Percentiles rank a stretch among this genome's conserved stretches.
These are phyloP conservation scores for Caenorhabditis latens DNA, from an alignment of 1,140 invertebrate genomes.

Conservation along the genomic window DNA sequence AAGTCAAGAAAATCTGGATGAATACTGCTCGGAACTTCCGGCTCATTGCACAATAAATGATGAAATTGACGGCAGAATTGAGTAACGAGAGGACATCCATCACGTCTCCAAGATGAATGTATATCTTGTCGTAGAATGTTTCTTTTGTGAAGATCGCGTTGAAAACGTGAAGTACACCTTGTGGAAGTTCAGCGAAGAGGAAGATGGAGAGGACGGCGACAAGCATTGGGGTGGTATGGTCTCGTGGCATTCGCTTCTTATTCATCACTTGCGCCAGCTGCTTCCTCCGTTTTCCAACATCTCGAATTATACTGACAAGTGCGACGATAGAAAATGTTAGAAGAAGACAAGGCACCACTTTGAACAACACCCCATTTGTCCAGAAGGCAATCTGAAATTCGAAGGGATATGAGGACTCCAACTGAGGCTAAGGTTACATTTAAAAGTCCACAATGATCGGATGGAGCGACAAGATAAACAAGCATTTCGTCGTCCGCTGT, in stretches of 20 bases:
- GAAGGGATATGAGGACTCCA: background rate
- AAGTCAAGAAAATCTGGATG: conserved; percentile 74
- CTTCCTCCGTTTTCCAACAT: conserved; percentile 78
- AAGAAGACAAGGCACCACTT: conserved; percentile 79
- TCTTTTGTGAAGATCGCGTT: conserved; percentile 77
- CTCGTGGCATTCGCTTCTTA: conserved; percentile 75
- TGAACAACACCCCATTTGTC: conserved; percentile 78
- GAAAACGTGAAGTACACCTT: conserved; percentile 80
- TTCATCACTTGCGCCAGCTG: conserved; percentile 78
- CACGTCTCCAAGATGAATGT: conserved; percentile 84
- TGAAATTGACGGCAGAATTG: conserved; percentile 92
- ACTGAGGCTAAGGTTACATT: conserved; percentile 13
- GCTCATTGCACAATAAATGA: conserved; percentile 94
- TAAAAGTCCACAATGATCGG: conserved; percentile 52
- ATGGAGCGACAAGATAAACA: conserved; percentile 48
- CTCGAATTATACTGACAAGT: conserved; percentile 78
- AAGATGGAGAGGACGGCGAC: conserved; percentile 89
- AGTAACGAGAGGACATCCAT: conserved; percentile 92
- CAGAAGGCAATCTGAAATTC: conserved; percentile 73
- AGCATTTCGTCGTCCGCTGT: conserved; percentile 17
- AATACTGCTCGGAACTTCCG: conserved; percentile 89
- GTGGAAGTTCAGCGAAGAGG: conserved; percentile 87
- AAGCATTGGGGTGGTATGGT: conserved; percentile 87
- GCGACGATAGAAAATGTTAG: conserved; percentile 79
- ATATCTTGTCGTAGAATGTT: conserved; percentile 78